Evolutionary conservation across 2,888 invertebrate species (phyloP), one percentile per base, ranked within the genome.

Genomic region (Callosobruchus maculatus): DNA sequence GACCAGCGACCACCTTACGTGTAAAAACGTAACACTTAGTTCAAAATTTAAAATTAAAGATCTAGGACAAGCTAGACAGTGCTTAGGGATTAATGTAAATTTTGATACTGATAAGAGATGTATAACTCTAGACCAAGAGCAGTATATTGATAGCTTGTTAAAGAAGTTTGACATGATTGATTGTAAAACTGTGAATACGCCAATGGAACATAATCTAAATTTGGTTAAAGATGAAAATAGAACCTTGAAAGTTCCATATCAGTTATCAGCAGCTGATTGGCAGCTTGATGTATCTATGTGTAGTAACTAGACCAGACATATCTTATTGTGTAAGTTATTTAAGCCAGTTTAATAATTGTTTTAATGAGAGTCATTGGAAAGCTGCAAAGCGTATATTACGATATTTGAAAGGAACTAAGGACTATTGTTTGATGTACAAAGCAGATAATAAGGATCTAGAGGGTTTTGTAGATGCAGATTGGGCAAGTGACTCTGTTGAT

Each of bases 251-350:
- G 20, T 68, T 67, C 76, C 74, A 22, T 77, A 77, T 74, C 78
- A 80, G 72, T 22, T 77, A 77, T 74, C 78, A 80, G 72, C 70
- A 78, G 66, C 67, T 80, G 18, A 77, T 79, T n/a, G 80, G 79
- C 0, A 72, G 75, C 22, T 67, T 79, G 2, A 74, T 74, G 76
- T 76, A 74, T n/a, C 67, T 76, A 21, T 22, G 74, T n/a, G 74
- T 76, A 9, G 49, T 76, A 5, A 80, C 78, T 31, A 72, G 80
- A 13, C 80, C 81, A 3, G 80, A 80, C 69, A 80, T 80, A 21
- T 30, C 77, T n/a, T 79, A 71, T 77, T n/a, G 71, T 18, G 70
- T 80, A n/a, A 78, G 78, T 73, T 80, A 71, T 71, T 70, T 79
- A n/a, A 78, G 77, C 71, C 75, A 78, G 72, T 78, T 77, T 67